Evolutionary conservation across 2,888 invertebrate species (phyloP).

Genomic region (Lumbricus terrestris): DNA sequence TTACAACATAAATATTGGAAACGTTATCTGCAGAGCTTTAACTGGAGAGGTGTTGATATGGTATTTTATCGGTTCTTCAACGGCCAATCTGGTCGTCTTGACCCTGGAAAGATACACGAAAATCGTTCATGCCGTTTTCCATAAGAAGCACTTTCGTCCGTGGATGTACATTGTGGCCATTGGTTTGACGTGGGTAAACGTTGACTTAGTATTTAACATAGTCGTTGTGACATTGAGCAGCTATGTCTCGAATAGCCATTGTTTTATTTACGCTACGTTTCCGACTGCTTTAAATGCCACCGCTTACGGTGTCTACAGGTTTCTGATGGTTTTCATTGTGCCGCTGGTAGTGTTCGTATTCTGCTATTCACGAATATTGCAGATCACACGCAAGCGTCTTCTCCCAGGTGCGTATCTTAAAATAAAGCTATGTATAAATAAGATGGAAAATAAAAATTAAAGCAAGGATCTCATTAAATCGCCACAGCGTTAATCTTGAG

Average conservation of each 20-base stretch:
- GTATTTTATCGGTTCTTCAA: neutral
- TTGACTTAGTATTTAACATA: neutral
- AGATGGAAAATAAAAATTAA: neutral
- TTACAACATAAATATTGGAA: neutral
- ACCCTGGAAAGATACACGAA: neutral
- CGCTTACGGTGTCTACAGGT: neutral
- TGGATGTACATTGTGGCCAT: neutral
- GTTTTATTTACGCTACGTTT: neutral
- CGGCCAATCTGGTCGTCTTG: neutral
- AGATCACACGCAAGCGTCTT: neutral
- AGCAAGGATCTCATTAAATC: neutral
- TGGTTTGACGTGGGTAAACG: neutral
- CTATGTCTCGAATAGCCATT: neutral
- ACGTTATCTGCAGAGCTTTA: neutral
- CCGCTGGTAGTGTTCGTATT: neutral
- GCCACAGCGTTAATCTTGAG: no score
- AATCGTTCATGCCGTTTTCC: neutral
- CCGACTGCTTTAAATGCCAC: neutral
- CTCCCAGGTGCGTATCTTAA: neutral
- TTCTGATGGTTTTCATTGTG: neutral
- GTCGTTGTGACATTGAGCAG: neutral
- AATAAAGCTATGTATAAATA: neutral
- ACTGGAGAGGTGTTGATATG: neutral
- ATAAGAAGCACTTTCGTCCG: neutral
- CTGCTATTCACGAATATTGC: neutral